A percentile compares a stretch with the other conserved stretches of the same genome.
Conservation (phyloP, 1,140 invertebrate species). For the Drosophila eugracilis region DNA sequence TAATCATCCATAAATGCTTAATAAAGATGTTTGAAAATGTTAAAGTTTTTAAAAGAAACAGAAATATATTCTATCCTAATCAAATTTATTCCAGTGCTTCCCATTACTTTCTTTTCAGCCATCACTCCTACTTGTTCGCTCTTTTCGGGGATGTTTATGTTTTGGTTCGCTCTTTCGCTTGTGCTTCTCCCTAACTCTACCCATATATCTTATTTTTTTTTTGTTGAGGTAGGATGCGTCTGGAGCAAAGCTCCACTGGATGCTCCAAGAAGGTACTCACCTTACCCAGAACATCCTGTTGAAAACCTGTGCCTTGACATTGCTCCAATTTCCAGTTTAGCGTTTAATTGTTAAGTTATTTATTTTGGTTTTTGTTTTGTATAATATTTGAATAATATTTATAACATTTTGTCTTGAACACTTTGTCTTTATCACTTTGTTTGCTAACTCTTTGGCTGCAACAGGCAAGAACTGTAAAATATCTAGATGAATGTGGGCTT, state of each 20-base stretch:
- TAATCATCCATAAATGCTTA: too few relatives aligned
- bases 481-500: constrained; percentile 56
- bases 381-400: constrained; percentile 57
- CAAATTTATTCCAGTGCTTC: constrained; percentile 8
- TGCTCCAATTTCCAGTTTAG: constrained; percentile 31
- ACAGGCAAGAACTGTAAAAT: constrained; percentile 60
- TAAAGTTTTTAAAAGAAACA: too few relatives aligned
- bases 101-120: constrained; percentile 11
- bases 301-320: constrained; percentile 32
- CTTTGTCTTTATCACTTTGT: constrained; percentile 80
- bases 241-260: constrained; percentile 17
- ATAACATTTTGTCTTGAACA: constrained; percentile 79
- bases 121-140: constrained; percentile 33
- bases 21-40: too few relatives aligned
- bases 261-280: constrained; percentile 43
- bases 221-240: constrained; percentile 73
- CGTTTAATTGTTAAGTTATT: constrained; percentile 28
- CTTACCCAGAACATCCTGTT: constrained; percentile 64
- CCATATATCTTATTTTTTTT: constrained; percentile 17
- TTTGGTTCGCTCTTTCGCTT: constrained; percentile 63
- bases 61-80: too few relatives aligned
- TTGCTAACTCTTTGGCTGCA: constrained; percentile 61
- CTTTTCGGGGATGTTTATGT: constrained; percentile 74
- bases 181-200: constrained; percentile 3
- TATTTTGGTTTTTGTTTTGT: constrained; percentile 30